Conservation (phyloP, 2,113 vertebrate species). For the Cynocephalus volans region DNA sequence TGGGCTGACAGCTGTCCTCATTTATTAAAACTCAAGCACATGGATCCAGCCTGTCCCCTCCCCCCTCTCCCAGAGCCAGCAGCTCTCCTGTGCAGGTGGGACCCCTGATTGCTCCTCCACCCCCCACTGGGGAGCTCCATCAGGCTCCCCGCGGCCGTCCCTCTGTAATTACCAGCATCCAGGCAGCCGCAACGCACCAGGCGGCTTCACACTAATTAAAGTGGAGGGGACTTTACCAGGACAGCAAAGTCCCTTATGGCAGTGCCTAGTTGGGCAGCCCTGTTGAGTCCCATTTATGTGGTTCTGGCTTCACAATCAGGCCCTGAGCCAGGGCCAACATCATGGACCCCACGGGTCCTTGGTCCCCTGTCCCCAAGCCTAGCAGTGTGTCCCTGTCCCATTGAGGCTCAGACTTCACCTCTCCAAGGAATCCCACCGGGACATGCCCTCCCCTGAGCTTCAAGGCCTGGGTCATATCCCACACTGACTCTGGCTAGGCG, state of each 20-base stretch:
- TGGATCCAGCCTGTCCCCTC: slow-evolving; percentile 76
- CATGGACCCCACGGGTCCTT: accelerated
- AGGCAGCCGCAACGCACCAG: slow-evolving; percentile 94
- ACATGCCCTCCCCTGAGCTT: background rate
- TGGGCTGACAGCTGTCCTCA: slow-evolving; percentile 74
- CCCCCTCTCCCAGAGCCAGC: slow-evolving; percentile 92
- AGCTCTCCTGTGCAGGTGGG: slow-evolving; percentile 93
- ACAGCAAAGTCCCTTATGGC: slow-evolving; percentile 81
- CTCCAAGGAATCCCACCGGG: accelerated
- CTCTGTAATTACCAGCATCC: slow-evolving; percentile 97
- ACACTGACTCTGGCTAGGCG: background rate
- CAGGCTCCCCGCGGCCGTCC: slow-evolving; percentile 92
- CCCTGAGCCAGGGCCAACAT: background rate
- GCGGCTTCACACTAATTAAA: slow-evolving; percentile 97
- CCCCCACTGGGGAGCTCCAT: slow-evolving; percentile 90
- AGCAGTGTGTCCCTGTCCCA: background rate
- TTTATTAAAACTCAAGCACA: slow-evolving; percentile 65
- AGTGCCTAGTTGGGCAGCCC: background rate
- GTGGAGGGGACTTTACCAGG: slow-evolving; percentile 95
- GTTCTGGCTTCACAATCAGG: background rate
- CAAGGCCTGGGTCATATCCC: background rate
- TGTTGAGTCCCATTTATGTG: background rate
- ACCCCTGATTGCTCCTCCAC: slow-evolving; percentile 95
- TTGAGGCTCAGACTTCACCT: background rate
- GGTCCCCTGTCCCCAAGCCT: background rate